Conservation (phyloP, 2,113 vertebrate species). For the Chamaetylas fuelleborni region DNA sequence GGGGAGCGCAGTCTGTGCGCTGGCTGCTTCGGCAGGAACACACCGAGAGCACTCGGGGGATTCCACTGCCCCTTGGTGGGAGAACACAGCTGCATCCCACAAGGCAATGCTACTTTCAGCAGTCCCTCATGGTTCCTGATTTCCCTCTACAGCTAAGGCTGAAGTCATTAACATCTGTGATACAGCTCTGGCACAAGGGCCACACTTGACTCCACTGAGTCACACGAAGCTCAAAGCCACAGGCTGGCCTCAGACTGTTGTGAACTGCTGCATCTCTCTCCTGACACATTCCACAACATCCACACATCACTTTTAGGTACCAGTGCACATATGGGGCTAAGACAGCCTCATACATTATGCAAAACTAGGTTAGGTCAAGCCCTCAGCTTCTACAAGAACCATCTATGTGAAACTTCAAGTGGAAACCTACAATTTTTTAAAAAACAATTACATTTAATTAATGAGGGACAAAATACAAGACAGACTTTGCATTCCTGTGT, state of each 20-base stretch:
- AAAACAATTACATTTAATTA: neutral
- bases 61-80: neutral
- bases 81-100: slow-evolving; percentile 19
- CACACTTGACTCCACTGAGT: neutral
- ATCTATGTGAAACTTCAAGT: neutral
- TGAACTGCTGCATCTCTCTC: neutral
- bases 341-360: neutral
- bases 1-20: neutral
- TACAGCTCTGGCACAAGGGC: neutral
- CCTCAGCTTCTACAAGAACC: neutral
- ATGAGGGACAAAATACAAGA: neutral
- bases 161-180: neutral
- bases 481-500: neutral
- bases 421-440: neutral
- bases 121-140: neutral
- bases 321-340: neutral
- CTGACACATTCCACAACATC: neutral
- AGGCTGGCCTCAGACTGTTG: neutral
- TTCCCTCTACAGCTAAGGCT: neutral
- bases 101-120: neutral
- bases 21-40: neutral
- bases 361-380: neutral
- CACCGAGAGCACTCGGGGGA: neutral
- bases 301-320: neutral
- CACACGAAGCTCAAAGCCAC: neutral